These are phyloP conservation scores for Eubasilissa splendida DNA, from an alignment of 2,888 invertebrate species.

Conservation along the genomic window DNA sequence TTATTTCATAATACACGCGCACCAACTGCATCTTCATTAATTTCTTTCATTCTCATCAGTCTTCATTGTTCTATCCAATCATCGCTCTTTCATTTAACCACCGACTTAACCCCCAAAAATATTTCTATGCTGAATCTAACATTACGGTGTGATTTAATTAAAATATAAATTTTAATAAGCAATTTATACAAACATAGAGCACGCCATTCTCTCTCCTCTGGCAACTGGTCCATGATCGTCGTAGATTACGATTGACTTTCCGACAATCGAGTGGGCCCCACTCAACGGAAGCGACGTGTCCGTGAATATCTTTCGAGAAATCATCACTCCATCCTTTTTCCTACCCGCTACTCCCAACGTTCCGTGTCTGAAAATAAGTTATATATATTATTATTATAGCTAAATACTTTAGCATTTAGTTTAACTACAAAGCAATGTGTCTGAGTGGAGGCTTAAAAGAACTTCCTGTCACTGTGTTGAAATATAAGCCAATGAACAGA, in stretches of 20 bases:
- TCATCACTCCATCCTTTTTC: slow-evolving; percentile 74
- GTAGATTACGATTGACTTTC: slow-evolving; percentile 88
- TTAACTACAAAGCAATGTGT: background rate
- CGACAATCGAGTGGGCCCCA: slow-evolving; percentile 82
- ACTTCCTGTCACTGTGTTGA: background rate
- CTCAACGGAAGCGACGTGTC: slow-evolving; percentile 84
- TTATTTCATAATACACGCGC: no score
- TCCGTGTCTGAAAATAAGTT: slow-evolving; percentile 73
- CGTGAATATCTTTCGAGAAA: slow-evolving; percentile 85
- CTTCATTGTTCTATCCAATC: no score
- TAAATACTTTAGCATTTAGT: background rate
- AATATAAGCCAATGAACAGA: background rate
- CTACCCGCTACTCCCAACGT: slow-evolving; percentile 83
- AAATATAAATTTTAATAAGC: no score
- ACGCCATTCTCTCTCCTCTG: slow-evolving; percentile 90
- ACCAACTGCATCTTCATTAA: no score
- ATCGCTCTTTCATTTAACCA: no score
- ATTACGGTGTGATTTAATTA: no score
- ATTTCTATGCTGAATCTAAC: no score
- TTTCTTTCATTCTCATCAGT: no score
- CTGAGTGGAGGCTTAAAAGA: background rate
- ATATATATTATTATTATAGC: no score
- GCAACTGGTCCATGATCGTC: slow-evolving; percentile 92
- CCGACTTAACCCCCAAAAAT: no score
- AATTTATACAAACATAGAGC: slow-evolving; percentile 80